Base-by-base conservation (phyloP, 2,113 vertebrate species). In the Sakesphorus luctuosus region DNA sequence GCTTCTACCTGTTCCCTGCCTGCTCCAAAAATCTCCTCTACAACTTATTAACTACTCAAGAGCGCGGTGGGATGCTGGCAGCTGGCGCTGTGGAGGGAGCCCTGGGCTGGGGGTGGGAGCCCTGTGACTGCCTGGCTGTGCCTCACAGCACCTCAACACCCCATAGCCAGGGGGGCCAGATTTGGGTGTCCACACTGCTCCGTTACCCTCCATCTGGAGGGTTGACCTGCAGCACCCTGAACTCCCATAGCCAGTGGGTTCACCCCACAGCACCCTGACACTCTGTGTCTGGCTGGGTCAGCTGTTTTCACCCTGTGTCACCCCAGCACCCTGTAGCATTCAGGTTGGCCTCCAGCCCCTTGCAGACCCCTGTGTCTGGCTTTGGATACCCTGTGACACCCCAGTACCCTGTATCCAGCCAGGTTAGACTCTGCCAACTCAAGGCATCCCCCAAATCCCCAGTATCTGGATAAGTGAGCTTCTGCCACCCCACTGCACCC, bases 31-130 rank as follows among this genome's bases (percentile, higher is more conserved):
- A 84, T 94, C 84, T 77, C 38, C 19, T 52, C 56, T 96, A 75
- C 55, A 71, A 94, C 87, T 96, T 50, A 93, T 95, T 96, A 96
- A 96, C 96, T 90, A 56, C 80, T 86, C 53, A 21, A 79, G 92
- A 84, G 87, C 26, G 0, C 0, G 0, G 84, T 5, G 29, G 71
- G 91, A 78, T 92, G 71, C 56, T 81, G 82, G 66, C 69, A 65
- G 90, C 73, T 13, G 17, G 59, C 0, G 8, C 28, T 0, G 1
- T 5, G 18, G 23, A 55, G 29, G 18, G 46, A 75, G 10, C 26
- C 33, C 53, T 40, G 20, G 3, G 5, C 16, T 53, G 36, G 13
- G 26, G 43, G 19, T 61, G 7, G 12, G 25, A 81, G 63, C 49
- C 23, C 35, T 5, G 3, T 3, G 15, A 18, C 52, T 8, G 10